Evolutionary conservation across 1,140 invertebrate genomes (phyloP).

Genomic region (Apis dorsata): DNA sequence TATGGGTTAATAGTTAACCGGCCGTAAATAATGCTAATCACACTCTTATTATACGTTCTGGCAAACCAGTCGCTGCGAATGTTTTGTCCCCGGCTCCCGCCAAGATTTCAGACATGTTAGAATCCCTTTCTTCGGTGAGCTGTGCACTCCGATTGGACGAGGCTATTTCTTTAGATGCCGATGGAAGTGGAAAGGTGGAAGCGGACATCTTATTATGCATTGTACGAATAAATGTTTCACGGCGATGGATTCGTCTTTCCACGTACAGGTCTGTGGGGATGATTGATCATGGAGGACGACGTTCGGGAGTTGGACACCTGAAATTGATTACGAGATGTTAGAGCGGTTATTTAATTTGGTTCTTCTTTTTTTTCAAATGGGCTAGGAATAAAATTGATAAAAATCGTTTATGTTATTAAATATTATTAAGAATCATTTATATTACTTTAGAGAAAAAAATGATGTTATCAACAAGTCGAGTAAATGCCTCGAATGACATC

Average conservation of each 20-base stretch:
- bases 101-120: constrained; percentile 56
- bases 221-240: not conserved
- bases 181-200: not conserved
- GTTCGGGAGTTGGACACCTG: not conserved
- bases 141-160: constrained; percentile 7
- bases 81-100: constrained; percentile 72
- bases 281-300: not conserved
- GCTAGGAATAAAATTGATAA: too few species aligned
- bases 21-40: constrained; percentile 81
- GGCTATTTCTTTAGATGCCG: not conserved
- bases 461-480: too few species aligned
- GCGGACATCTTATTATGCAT: not conserved
- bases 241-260: not conserved
- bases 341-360: not conserved
- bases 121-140: not conserved
- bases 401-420: too few species aligned
- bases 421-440: too few species aligned
- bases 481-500: too few species aligned
- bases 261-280: too few species aligned
- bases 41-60: constrained; percentile 79
- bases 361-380: not conserved
- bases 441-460: too few species aligned
- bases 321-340: not conserved
- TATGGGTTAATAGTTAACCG: constrained; percentile 80
- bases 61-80: constrained; percentile 67